Conservation (phyloP, 2,888 invertebrate genomes). For the Taphrorychus bicolor region DNA sequence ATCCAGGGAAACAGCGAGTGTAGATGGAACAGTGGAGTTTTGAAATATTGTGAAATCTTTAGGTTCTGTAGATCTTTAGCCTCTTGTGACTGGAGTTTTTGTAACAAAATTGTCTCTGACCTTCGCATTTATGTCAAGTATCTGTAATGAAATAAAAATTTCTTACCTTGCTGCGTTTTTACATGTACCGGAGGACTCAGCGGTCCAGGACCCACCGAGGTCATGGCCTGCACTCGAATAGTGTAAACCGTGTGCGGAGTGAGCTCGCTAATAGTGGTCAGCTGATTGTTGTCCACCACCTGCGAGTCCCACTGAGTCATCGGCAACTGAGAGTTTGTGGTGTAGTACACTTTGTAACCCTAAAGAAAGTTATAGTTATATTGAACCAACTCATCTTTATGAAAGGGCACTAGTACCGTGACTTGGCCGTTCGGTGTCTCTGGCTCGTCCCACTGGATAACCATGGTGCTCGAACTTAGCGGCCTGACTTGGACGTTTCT, state of each 20-base stretch:
- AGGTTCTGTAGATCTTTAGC: no score
- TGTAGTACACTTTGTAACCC: slow-evolving; percentile 98
- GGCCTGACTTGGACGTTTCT: slow-evolving; percentile 93
- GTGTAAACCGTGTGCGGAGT: slow-evolving; percentile 93
- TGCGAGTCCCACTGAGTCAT: slow-evolving; percentile 93
- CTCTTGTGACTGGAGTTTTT: no score
- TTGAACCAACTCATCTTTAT: no score
- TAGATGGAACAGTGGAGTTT: no score
- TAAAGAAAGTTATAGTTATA: slow-evolving; percentile 58
- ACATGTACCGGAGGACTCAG: slow-evolving; percentile 96
- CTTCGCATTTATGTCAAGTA: no score
- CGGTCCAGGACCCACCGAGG: slow-evolving; percentile 94
- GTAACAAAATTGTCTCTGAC: no score
- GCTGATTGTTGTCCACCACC: slow-evolving; percentile 90
- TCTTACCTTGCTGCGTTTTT: slow-evolving; percentile 94
- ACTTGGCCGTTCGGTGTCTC: slow-evolving; percentile 98
- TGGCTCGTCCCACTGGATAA: slow-evolving; percentile 98
- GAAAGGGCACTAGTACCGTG: slow-evolving; percentile 80
- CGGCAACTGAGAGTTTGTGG: slow-evolving; percentile 84
- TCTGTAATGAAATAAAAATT: no score
- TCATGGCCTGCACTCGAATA: slow-evolving; percentile 91
- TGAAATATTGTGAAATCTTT: no score
- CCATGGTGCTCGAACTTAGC: slow-evolving; percentile 93
- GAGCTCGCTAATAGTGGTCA: slow-evolving; percentile 92
- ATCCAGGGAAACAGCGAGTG: no score